Evolutionary conservation across 2,113 vertebrate genomes (phyloP), one percentile per base, ranked within the genome.

Genomic region (Cathartes aura): DNA sequence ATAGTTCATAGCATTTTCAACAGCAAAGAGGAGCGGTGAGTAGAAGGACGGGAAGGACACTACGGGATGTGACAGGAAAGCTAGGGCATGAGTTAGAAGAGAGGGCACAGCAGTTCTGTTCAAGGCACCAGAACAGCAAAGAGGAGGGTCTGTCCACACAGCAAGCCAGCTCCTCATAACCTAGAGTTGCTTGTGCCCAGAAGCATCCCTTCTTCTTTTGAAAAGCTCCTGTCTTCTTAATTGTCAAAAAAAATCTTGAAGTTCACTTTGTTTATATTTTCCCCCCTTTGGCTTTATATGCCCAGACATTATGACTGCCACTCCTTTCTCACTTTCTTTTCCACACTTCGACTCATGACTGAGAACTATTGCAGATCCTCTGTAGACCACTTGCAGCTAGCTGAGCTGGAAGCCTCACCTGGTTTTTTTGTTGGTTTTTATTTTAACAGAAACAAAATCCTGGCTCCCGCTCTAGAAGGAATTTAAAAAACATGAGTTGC

Each of bases 11-110:
- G 1, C 6, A 48, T 76, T 90, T 95, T 53, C 55, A 80, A 42
- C 1, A n/a, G 27, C 34, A 68, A 78, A 74, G 40, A 76, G 10
- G 2, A 55, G 2, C 0, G 0, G 15, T 40, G 50, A 24, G 8
- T 21, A 63, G 45, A 38, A 82, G 21, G 23, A 19, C 9, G 3
- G 40, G 13, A 73, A 81, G 12, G 6, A 29, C 20, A 8, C 23
- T 38, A 8, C 0, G 1, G 32, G 15, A 56, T 5, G 14, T 34
- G 18, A 47, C 30, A 52, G 24, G 24, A 88, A 76, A 73, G 9
- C 30, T 43, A 92, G 18, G 1, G 2, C 4, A 1, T 76, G 50
- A 40, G 14, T 62, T 42, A 24, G 18, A 60, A 70, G 14, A 38
- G 42, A 68, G 34, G 60, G 8, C 19, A 58, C 12, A 15, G 10